Evolutionary conservation across 2,888 invertebrate genomes (phyloP), one percentile per base, ranked within the genome.

Genomic region (Ernsta delagoae): DNA sequence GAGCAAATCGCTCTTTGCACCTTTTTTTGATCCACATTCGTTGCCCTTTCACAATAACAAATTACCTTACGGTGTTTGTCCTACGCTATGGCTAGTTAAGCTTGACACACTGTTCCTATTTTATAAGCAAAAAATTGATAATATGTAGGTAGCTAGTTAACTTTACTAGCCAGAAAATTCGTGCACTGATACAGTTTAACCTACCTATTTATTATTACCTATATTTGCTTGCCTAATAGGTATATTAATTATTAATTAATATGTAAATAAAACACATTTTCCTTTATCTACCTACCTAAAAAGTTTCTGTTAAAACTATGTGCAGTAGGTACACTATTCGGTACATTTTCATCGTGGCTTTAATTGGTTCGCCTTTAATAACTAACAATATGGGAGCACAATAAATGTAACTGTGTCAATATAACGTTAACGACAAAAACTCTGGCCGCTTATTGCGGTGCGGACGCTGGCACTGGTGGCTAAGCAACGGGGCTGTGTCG

Each of bases 401-500:
- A 56, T 34, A 39, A 64, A 4, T 39, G 70, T 70, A 77, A 72
- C 71, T 84, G 73, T 83, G 85, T 83, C 84, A 85, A 84, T 85
- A 82, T 83, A 85, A 82, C 80, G 81, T 83, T 82, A 83, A 82
- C 78, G 79, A 83, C 79, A 80, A 82, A 83, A 82, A 83, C 24
- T 54, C 78, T 77, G 78, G 75, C 75, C 77, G 82, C 77, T 82
- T 81, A 81, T 80, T 82, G 79, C 39, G 71, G 73, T 82, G 79
- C 39, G 71, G 74, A 71, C 73, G 39, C 48, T 12, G 50, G 72
- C 73, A n/a, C n/a, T n/a, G n/a, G n/a, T n/a, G n/a, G n/a, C n/a
- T 74, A 71, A 73, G 77, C 82, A 77, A 76, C 77, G 75, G 75
- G 74, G 79, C 82, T 80, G 76, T 83, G 85, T 87, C 84, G 86